Percentiles rank a stretch among this genome's conserved stretches.
Conservation (phyloP, 2,113 vertebrate species). For the Rhinolophus sinicus region DNA sequence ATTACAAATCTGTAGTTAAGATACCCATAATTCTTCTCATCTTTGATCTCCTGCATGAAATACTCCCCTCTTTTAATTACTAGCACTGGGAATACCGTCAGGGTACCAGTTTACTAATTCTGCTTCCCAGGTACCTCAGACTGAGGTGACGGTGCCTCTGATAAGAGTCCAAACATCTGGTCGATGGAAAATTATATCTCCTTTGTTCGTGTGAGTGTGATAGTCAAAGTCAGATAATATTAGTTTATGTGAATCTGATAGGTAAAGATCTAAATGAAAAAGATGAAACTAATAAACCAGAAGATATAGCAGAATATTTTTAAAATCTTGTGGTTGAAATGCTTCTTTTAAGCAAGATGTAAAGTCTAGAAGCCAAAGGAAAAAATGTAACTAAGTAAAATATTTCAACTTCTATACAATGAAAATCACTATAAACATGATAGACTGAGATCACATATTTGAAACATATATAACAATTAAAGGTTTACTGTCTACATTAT, state of each 20-base stretch:
- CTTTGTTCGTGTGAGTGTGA: conserved; percentile 21
- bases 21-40: not conserved
- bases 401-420: not conserved
- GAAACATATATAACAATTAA: not conserved
- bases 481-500: not conserved
- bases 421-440: not conserved
- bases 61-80: not conserved
- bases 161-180: not conserved
- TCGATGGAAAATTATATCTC: not conserved
- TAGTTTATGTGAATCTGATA: not conserved
- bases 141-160: not conserved
- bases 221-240: not conserved
- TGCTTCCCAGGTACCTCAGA: not conserved
- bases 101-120: not conserved
- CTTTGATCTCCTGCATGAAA: conserved; percentile 31
- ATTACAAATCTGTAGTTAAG: not conserved
- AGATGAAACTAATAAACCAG: not conserved
- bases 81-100: conserved; percentile 27
- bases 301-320: not conserved
- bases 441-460: conserved; percentile 1
- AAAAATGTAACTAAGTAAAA: conserved; percentile 28
- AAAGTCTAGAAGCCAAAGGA: conserved; percentile 21
- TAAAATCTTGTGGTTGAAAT: conserved; percentile 12
- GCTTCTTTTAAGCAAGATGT: not conserved
- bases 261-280: conserved; percentile 32